Base-by-base conservation (phyloP, 2,113 vertebrate species). In the Phrynosoma platyrhinos region DNA sequence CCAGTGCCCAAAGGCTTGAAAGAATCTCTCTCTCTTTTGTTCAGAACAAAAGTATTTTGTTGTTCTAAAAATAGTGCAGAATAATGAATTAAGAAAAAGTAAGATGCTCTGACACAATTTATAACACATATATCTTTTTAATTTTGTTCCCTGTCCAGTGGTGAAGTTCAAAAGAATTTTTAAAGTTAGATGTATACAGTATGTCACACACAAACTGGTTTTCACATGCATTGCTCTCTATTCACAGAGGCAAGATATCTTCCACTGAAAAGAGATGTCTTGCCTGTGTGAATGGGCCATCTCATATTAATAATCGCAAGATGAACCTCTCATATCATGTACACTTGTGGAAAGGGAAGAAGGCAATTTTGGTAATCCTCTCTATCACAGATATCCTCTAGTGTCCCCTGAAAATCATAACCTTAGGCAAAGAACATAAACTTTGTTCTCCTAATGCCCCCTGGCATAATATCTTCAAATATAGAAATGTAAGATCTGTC, bases 51-150 rank as follows among this genome's bases (percentile, higher is more conserved):
- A 36, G 42, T 85, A 87, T n/a, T 91, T 88, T 93, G 75, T 89
- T 91, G 82, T 88, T 91, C 30, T 86, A 64, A 84, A 88, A 94
- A 90, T 84, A 79, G 74, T 32, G 86, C 69, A 90, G 82, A 72
- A 83, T 84, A 78, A 91, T 90, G 89, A 92, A 87, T 94, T 92
- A 94, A 91, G 91, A 87, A 69, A 93, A 91, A 32, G 72, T 72
- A 87, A 62, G 40, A 87, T 64, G 27, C 18, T 75, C 30, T 32
- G 27, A 36, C 20, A 75, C 53, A 21, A 32, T 77, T 68, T 76
- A 66, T 77, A 53, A 30, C 55, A 68, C 55, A 12, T 36, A 36
- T 7, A 2, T 9, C 6, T 74, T 77, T 23, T 66, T 42, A 47
- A 32, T 77, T 83, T 36, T 10, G 9, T n/a, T n/a, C 25, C 27